These are phyloP conservation scores for Oplegnathus fasciatus DNA, from an alignment of 2,113 vertebrate species.

Conservation along the genomic window DNA sequence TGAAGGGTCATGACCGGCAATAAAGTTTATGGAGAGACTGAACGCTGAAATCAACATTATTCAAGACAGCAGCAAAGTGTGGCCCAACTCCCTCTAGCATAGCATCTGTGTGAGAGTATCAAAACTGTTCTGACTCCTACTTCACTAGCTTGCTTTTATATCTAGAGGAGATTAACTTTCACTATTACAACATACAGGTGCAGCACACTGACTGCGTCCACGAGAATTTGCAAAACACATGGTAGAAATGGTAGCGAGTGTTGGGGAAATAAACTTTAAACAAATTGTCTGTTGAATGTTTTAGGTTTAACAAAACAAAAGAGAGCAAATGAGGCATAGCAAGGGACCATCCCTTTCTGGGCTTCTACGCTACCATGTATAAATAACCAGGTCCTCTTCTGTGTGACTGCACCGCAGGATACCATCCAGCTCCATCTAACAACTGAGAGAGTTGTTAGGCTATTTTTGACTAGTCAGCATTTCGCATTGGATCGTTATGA, in stretches of 20 bases:
- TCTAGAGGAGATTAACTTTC: slow-evolving; percentile 55
- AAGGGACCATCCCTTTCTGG: slow-evolving; percentile 10
- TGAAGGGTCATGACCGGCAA: slow-evolving; percentile 5
- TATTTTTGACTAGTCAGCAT: slow-evolving; percentile 66
- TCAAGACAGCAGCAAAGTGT: slow-evolving; percentile 4
- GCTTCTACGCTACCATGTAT: slow-evolving; percentile 21
- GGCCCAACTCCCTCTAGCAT: background rate
- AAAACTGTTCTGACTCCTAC: slow-evolving; percentile 56
- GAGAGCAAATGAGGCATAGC: slow-evolving; percentile 5
- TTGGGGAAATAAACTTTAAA: background rate
- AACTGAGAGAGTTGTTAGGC: slow-evolving; percentile 41
- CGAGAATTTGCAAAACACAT: background rate
- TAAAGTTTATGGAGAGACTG: slow-evolving; percentile 15
- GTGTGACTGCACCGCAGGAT: slow-evolving; percentile 66
- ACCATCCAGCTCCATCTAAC: slow-evolving; percentile 55
- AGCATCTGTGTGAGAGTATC: background rate
- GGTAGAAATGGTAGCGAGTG: background rate
- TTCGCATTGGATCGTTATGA: slow-evolving; percentile 43
- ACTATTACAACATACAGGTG: slow-evolving; percentile 41
- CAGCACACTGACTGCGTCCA: background rate
- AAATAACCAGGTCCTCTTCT: slow-evolving; percentile 41
- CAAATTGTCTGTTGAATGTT: slow-evolving; percentile 18
- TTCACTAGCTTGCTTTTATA: slow-evolving; percentile 32
- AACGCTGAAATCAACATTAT: slow-evolving; percentile 19
- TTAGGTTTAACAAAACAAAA: slow-evolving; percentile 16